phyloP scores from a whole-genome alignment of 2,113 vertebrate genomes.

The Atherinomorus stipes region DNA sequence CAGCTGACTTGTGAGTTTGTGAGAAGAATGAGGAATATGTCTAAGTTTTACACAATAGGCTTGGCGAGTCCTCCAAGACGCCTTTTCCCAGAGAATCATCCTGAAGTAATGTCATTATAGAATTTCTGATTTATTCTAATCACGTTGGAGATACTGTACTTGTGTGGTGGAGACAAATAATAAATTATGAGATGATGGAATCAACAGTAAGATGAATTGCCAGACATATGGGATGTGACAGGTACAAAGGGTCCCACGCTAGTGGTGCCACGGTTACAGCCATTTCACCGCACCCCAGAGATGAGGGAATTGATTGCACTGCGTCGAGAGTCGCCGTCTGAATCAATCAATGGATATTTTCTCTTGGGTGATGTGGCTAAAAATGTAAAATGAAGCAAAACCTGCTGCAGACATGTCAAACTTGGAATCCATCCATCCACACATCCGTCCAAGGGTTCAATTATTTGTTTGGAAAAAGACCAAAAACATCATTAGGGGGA shows the following conservation, averaged over 20 bases:
- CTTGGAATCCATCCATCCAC: background rate
- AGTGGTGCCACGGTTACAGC: constrained; percentile 8
- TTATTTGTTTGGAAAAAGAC: constrained; percentile 8
- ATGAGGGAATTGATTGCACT: constrained; percentile 44
- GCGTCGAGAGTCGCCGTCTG: constrained; percentile 20
- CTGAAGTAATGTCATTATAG: background rate
- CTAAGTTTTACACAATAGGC: constrained; percentile 25
- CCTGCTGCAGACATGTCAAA: background rate
- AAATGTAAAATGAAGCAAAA: constrained; percentile 38
- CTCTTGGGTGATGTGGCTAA: constrained; percentile 30
- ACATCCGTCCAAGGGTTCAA: background rate
- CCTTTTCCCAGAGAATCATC: constrained; percentile 5
- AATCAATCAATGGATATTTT: constrained; percentile 50
- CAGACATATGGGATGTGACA: constrained; percentile 55
- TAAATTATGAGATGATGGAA: constrained; percentile 43
- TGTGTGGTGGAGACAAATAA: constrained; percentile 25
- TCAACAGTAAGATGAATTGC: constrained; percentile 58
- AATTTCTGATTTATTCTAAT: constrained; percentile 22
- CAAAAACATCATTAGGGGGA: constrained; percentile 9
- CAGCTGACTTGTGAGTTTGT: constrained; percentile 35
- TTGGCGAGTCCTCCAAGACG: constrained; percentile 6
- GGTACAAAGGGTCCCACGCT: constrained; percentile 35
- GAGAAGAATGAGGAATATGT: constrained; percentile 50
- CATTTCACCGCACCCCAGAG: constrained; percentile 25
- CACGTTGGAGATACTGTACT: constrained; percentile 9